Evolutionary conservation across 2,888 invertebrate species (phyloP), one percentile per base, ranked within the genome.

Genomic region (Nebria brevicollis): DNA sequence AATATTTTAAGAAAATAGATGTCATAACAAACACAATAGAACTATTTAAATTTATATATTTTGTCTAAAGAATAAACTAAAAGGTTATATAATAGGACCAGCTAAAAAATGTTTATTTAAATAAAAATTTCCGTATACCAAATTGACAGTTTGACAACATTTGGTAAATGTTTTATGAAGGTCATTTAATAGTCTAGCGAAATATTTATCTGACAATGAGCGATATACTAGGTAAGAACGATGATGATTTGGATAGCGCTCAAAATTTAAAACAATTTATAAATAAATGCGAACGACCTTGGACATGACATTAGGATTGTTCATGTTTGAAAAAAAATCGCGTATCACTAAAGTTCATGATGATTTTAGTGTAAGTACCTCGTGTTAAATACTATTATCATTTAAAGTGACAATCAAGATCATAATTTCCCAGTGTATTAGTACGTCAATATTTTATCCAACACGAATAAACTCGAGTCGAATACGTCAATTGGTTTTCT

Each of bases 251-350:
- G 70, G 70, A 70, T 26, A 70, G 70, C 70, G 26, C 11, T 25
- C 64, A 75, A 75, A 75, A 73, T 73, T 43, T 65, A 25, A 41
- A 66, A 65, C 41, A 65, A 6, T 75, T 75, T 75, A 75, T 65
- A 75, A 75, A 75, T 75, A 75, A 66, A 64, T 26, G n/a, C 1
- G 2, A 11, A 20, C 25, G 34, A 65, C 75, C 75, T 75, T 75
- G 75, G 65, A 66, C 6, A 65, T 75, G 75, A 75, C 75, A 65
- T 75, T 75, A 26, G 75, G 34, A 65, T 66, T 65, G 75, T 66
- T 65, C 20, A 20, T 65, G 75, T 20, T 25, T 15, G 20, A 73
- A 25, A 73, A 73, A 34, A 34, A 34, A 34, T 70, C 34, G 70
- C 70, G 7, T 68, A 13, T 42, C n/a, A 66, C 15, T 66, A 41